Base-by-base conservation (phyloP, 2,888 invertebrate genomes). In the Serrognathus titanus region DNA sequence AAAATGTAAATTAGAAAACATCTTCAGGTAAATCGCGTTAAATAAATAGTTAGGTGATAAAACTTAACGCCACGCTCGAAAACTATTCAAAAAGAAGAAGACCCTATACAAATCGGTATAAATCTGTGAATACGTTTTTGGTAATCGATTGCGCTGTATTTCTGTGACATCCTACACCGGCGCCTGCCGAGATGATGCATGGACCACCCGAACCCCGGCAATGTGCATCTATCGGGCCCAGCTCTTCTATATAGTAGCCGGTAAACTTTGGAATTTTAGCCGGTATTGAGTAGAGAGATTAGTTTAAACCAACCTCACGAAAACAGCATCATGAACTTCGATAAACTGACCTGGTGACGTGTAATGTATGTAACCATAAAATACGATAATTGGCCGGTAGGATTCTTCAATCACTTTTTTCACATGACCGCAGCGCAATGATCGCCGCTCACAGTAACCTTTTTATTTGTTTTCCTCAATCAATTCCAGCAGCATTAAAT, bases 131-230 rank as follows among this genome's bases (percentile, higher is more conserved):
- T 60, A 62, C 59, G 60, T 51, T 61, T 58, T 59, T 52, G 60
- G 56, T 62, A 62, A 63, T 63, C 59, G 60, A 63, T 63, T 58
- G 52, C 56, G 59, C 59, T 62, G 63, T 65, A 64, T 64, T 62
- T 59, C 63, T 55, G 59, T 66, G 69, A 69, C 68, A 66, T 64
- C 62, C 60, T 66, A 69, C 67, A 67, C 63, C 63, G 66, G 60
- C 65, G 65, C 67, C 67, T 64, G 66, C 66, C 52, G 66, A 56
- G 64, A 66, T 69, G 69, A 69, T 67, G 64, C 66, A 68, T 67
- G 65, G 68, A 68, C 68, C 68, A 67, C 68, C 67, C 65, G 57
- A 63, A 61, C 59, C 56, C 59, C n/a, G 20, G 12, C 54, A 43
- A 40, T 55, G 20, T 43, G 40, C 40, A 43, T 43, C 43, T 43